Evolutionary conservation across 2,888 invertebrate genomes (phyloP).

Genomic region (Aplocera efformata): DNA sequence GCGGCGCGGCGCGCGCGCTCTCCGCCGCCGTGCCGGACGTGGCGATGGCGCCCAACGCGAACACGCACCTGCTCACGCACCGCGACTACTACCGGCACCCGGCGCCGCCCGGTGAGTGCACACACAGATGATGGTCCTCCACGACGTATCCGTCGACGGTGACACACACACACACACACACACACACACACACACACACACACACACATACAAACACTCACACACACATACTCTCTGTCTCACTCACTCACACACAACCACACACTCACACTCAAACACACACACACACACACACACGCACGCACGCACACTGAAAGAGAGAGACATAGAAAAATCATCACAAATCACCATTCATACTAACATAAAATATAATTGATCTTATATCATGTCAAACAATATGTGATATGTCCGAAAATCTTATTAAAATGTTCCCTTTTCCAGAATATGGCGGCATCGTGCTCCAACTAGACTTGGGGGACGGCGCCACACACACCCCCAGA

Average conservation of each 20-base stretch:
- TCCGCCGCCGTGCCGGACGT: slow-evolving; percentile 95
- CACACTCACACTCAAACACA: background rate
- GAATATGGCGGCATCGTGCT: slow-evolving; percentile 74
- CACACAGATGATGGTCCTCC: too few species aligned
- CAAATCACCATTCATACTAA: too few species aligned
- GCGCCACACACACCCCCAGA: slow-evolving; percentile 84
- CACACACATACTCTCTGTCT: background rate
- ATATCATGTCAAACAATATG: too few species aligned
- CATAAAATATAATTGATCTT: too few species aligned
- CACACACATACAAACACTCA: slow-evolving; percentile 2
- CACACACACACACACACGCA: slow-evolving; percentile 3
- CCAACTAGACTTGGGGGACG: slow-evolving; percentile 93
- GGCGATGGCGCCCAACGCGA: slow-evolving; percentile 88
- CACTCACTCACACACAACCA: background rate
- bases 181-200: slow-evolving; percentile 2
- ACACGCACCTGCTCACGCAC: slow-evolving; percentile 84
- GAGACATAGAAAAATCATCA: too few species aligned
- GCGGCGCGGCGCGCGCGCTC: slow-evolving; percentile 58
- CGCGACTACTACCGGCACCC: slow-evolving; percentile 81
- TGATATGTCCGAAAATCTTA: too few species aligned
- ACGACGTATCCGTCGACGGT: too few species aligned
- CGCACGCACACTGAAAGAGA: too few species aligned
- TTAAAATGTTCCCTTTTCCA: slow-evolving; percentile 29
- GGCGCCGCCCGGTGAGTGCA: slow-evolving; percentile 38
- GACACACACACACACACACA: slow-evolving; percentile 14